Evolutionary conservation across 2,888 invertebrate species (phyloP).

Genomic region (Cataglyphis rosenhaueri): DNA sequence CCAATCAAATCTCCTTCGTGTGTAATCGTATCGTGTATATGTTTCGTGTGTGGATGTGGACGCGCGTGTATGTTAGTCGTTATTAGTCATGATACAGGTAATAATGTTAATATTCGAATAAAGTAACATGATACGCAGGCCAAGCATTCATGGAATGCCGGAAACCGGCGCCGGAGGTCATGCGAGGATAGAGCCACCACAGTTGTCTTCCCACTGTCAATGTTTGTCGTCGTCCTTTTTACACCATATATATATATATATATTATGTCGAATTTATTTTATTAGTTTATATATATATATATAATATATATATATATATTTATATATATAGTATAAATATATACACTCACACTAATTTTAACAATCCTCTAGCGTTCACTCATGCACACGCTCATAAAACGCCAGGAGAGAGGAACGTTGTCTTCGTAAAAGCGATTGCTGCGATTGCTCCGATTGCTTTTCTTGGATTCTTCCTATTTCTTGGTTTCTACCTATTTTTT

Average conservation of each 20-base stretch:
- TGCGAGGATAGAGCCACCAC: conserved; percentile 83
- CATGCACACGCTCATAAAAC: conserved; percentile 74
- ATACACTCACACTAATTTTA: conserved; percentile 84
- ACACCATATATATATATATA: conserved; percentile 78
- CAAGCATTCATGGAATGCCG: conserved; percentile 85
- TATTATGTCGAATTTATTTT: conserved; percentile 81
- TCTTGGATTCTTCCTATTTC: conserved; percentile 46
- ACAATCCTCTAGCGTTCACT: conserved; percentile 81
- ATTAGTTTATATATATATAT: conserved; percentile 76
- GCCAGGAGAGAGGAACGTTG: conserved; percentile 81
- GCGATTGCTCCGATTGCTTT: conserved; percentile 76
- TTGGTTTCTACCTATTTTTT: conserved; percentile 46
- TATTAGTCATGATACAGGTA: conserved; percentile 84
- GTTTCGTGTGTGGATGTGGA: conserved; percentile 62
- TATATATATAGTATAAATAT: conserved; percentile 84
- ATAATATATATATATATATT: conserved; percentile 75
- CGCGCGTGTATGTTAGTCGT: conserved; percentile 79
- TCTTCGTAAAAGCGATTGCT: conserved; percentile 79
- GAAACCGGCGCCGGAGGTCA: conserved; percentile 79
- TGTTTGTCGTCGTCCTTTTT: conserved; percentile 77
- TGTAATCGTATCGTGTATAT: conserved; percentile 69
- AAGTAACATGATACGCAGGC: conserved; percentile 83
- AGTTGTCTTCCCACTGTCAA: conserved; percentile 77
- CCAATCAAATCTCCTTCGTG: conserved; percentile 82
- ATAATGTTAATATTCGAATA: conserved; percentile 84